phyloP scores from a whole-genome alignment of 2,888 invertebrate genomes.

The Trichopria drosophilae region DNA sequence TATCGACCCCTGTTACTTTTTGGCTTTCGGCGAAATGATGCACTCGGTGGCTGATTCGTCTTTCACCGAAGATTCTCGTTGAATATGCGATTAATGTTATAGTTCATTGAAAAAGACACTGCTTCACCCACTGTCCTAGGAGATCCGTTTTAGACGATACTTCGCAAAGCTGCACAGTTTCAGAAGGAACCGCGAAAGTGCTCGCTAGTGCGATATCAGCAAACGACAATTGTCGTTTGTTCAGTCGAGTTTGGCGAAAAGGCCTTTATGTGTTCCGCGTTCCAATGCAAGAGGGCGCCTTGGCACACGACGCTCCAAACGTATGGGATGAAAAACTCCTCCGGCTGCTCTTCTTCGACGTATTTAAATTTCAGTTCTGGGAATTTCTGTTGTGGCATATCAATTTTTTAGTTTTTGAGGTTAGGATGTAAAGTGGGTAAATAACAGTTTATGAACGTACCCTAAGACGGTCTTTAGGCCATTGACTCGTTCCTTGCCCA shows the following conservation, averaged over 20 bases:
- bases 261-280: conserved; percentile 55
- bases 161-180: too few relatives aligned
- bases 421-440: neutral
- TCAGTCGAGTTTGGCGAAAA: conserved; percentile 51
- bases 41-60: too few relatives aligned
- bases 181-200: too few relatives aligned
- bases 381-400: conserved; percentile 76
- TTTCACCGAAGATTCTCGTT: too few relatives aligned
- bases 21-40: too few relatives aligned
- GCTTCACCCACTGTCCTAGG: too few relatives aligned
- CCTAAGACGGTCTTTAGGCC: conserved; percentile 91
- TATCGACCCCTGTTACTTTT: too few relatives aligned
- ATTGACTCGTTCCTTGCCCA: conserved; percentile 87
- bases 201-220: too few relatives aligned
- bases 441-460: conserved; percentile 59
- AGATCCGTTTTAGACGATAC: too few relatives aligned
- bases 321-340: conserved; percentile 99
- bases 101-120: too few relatives aligned
- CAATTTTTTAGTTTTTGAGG: neutral
- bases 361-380: conserved; percentile 98
- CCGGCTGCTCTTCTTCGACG: conserved; percentile 97
- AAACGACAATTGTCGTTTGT: conserved; percentile 55
- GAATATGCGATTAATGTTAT: too few relatives aligned
- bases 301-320: conserved; percentile 89
- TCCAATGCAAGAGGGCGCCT: conserved; percentile 54